These are phyloP conservation scores for Hydrocynus forskahlii DNA, from an alignment of 2,797 vertebrate species.

Conservation along the genomic window DNA sequence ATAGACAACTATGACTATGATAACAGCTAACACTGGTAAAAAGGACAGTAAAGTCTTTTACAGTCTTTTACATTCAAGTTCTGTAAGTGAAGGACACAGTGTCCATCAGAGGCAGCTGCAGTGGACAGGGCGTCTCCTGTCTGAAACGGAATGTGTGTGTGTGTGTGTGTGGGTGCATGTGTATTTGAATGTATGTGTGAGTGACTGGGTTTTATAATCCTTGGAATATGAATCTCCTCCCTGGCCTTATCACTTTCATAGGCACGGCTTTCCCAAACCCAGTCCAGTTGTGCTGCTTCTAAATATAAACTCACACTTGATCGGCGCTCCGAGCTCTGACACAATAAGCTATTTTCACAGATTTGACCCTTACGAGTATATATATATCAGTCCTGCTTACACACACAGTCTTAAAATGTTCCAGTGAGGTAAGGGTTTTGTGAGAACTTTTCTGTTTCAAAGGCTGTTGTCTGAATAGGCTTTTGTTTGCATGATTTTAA, in stretches of 20 bases:
- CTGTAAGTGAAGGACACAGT: constrained; percentile 65
- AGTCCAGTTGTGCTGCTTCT: constrained; percentile 77
- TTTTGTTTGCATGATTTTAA: neutral
- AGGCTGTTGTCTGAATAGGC: neutral
- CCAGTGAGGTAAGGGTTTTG: constrained; percentile 11
- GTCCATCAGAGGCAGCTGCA: constrained; percentile 79
- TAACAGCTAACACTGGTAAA: neutral
- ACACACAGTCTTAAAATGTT: constrained; percentile 15
- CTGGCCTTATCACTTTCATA: constrained; percentile 78
- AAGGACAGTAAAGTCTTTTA: neutral
- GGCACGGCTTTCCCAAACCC: constrained; percentile 75
- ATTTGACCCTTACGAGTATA: constrained; percentile 55
- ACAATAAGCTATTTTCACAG: constrained; percentile 72
- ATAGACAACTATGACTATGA: neutral
- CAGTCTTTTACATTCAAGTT: constrained; percentile 3
- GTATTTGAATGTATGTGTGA: constrained; percentile 30
- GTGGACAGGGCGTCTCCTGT: constrained; percentile 71
- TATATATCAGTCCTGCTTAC: constrained; percentile 32
- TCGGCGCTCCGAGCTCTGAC: constrained; percentile 66
- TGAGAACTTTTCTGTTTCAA: neutral
- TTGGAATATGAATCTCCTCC: constrained; percentile 79
- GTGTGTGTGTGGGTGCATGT: constrained; percentile 40
- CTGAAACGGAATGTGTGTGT: constrained; percentile 73
- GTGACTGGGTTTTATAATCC: constrained; percentile 73
- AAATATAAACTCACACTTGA: constrained; percentile 77